Percentiles rank a stretch among this genome's conserved stretches.
These are phyloP conservation scores for Equus quagga DNA, from an alignment of 2,113 vertebrate species.

Conservation along the genomic window DNA sequence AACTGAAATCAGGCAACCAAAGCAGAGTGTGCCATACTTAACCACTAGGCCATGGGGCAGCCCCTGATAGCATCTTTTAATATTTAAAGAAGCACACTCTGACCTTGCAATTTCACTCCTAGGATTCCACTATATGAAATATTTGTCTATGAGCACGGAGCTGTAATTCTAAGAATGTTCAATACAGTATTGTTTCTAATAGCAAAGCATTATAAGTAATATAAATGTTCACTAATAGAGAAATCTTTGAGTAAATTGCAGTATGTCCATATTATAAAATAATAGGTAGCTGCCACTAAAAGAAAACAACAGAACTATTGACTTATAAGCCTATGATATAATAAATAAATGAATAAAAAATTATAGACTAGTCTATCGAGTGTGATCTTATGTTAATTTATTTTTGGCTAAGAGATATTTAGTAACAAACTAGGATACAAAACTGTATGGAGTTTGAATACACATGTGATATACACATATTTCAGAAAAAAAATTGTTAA, in stretches of 20 bases:
- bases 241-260: conserved; percentile 21
- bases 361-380: background rate
- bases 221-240: background rate
- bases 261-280: background rate
- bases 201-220: conserved; percentile 1
- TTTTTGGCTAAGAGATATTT: background rate
- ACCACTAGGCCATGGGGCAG: too few species aligned
- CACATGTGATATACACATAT: background rate
- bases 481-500: background rate
- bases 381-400: background rate
- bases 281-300: background rate
- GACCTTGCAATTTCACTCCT: background rate
- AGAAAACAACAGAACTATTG: background rate
- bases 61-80: background rate
- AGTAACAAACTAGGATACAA: background rate
- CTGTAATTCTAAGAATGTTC: background rate
- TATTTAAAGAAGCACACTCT: background rate
- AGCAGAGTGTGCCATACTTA: too few species aligned
- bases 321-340: background rate
- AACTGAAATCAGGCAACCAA: too few species aligned
- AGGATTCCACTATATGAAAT: background rate
- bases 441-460: background rate
- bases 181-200: background rate
- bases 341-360: background rate
- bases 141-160: background rate